These are phyloP conservation scores for Pemphigus obesinymphae DNA, from an alignment of 1,140 invertebrate genomes.

Conservation along the genomic window DNA sequence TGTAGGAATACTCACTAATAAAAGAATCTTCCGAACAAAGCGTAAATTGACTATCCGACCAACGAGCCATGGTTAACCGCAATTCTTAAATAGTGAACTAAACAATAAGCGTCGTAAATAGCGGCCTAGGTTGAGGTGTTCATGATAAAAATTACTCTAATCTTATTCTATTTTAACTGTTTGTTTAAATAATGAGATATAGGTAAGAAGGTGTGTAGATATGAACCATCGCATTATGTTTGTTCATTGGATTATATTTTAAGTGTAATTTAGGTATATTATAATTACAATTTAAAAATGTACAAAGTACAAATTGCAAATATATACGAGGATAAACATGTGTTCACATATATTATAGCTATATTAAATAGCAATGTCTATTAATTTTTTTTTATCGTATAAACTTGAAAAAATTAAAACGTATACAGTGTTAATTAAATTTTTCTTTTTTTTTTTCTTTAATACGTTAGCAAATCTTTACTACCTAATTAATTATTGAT, in stretches of 20 bases:
- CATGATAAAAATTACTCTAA: neutral
- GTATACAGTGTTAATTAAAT: no score
- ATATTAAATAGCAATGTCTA: no score
- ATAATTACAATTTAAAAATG: neutral
- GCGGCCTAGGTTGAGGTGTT: neutral
- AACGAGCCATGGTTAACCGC: slow-evolving; percentile 5
- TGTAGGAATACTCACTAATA: slow-evolving; percentile 20
- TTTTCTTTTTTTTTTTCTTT: no score
- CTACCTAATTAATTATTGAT: no score
- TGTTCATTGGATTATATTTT: slow-evolving; percentile 19
- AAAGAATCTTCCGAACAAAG: slow-evolving; percentile 35
- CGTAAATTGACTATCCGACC: slow-evolving; percentile 26
- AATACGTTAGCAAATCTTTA: no score
- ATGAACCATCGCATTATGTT: neutral
- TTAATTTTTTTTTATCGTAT: no score
- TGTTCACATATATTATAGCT: neutral
- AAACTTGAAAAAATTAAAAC: no score
- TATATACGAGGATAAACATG: neutral
- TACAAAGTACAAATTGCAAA: slow-evolving; percentile 10
- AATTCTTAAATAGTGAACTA: slow-evolving; percentile 24
- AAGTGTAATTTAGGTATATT: neutral
- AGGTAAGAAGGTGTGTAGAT: neutral
- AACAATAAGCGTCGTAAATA: neutral
- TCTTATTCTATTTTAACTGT: neutral
- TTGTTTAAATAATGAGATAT: slow-evolving; percentile 25